A percentile compares a stretch with the other conserved stretches of the same genome.
These are phyloP conservation scores for Tyrophagus putrescentiae DNA, from an alignment of 1,140 invertebrate genomes.

Conservation along the genomic window DNA sequence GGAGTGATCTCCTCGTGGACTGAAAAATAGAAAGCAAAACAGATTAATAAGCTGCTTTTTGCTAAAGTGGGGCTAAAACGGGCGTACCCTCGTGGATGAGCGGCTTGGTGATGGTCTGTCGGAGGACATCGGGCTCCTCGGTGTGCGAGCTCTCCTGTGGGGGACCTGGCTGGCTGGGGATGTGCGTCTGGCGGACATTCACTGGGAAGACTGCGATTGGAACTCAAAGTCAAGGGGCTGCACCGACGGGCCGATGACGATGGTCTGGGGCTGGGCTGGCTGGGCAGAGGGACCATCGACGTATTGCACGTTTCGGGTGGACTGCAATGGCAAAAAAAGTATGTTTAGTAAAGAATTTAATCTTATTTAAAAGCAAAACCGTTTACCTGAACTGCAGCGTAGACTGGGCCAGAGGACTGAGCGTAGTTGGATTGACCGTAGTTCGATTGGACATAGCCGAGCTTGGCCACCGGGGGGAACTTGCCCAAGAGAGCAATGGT, in stretches of 20 bases:
- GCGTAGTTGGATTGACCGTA: too few relatives aligned
- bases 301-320: constrained; percentile 4
- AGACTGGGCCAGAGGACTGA: constrained; percentile 19
- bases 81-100: constrained; percentile 19
- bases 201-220: constrained; percentile 22
- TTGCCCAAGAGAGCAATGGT: too few relatives aligned
- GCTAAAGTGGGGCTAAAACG: too few relatives aligned
- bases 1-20: constrained; percentile 16
- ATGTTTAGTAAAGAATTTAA: too few relatives aligned
- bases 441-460: too few relatives aligned
- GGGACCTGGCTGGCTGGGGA: constrained; percentile 7
- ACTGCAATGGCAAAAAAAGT: too few relatives aligned
- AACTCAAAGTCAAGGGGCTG: constrained; percentile 20
- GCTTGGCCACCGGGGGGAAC: too few relatives aligned
- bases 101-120: constrained; percentile 19
- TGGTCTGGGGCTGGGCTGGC: background rate
- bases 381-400: too few relatives aligned
- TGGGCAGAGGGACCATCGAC: constrained; percentile 15
- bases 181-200: constrained; percentile 16
- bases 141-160: background rate
- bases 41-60: too few relatives aligned
- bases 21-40: too few relatives aligned
- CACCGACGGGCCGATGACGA: constrained; percentile 16
- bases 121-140: constrained; percentile 15
- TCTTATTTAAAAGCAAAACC: too few relatives aligned